Evolutionary conservation across 2,888 invertebrate species (phyloP), one percentile per base, ranked within the genome.

Genomic region (Prenolepis imparis): DNA sequence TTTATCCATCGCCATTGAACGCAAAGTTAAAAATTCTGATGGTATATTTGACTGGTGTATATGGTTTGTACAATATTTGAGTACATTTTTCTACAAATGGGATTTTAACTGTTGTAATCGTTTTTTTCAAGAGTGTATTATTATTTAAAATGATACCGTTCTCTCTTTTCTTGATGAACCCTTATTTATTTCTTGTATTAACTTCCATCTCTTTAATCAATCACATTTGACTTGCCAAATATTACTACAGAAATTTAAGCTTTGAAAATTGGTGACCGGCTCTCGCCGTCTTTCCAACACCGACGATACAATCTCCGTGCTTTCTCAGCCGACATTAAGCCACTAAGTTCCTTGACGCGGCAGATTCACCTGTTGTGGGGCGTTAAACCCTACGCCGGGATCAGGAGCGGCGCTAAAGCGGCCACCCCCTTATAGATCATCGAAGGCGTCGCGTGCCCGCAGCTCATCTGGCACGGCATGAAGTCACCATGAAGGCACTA

Each of bases 391-490:
- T 86, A 83, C n/a, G 73, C 67, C 59, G 83, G 86, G 88, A 88
- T 89, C 88, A 85, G 88, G 83, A 85, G 78, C 77, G n/a, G 89
- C 85, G 82, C 73, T 87, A 82, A 77, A 70, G 15, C 24, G 74
- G 64, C n/a, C 70, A 68, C 80, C 81, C 85, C 81, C 88, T 84
- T 83, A 89, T 89, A 85, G 88, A 91, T 93, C 92, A 93, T 92
- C 89, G 89, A 84, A 89, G 89, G 82, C 88, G 91, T 94, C 92
- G 94, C 94, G 94, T 94, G 94, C 90, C 92, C 90, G 84, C 87
- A 91, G 92, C 93, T 94, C 94, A 93, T 94, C 94, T 92, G 91
- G 91, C 88, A 89, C 84, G 68, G 87, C 87, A 89, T 90, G 90
- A 28, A 28, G 92, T 90, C 92, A 90, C 89, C 87, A 88, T 90